phyloP scores from a whole-genome alignment of 2,113 vertebrate species.

The Halcyon malimbica region DNA sequence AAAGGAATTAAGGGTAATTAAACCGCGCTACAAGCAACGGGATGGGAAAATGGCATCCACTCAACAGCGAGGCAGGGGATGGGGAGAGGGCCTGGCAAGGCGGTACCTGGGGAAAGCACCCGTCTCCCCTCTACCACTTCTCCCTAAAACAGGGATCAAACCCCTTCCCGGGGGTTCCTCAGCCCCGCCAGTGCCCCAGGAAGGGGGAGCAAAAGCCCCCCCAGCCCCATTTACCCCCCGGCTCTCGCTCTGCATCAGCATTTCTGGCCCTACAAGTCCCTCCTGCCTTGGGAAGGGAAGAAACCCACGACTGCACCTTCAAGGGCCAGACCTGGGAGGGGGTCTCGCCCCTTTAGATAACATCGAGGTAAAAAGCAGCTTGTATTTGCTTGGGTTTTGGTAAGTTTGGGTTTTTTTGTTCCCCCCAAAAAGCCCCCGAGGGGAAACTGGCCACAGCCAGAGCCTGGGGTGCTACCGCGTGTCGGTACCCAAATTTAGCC shows the following conservation, averaged over 20 bases:
- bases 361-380: background rate
- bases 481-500: background rate
- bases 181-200: background rate
- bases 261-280: background rate
- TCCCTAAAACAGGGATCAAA: background rate
- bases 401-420: no score
- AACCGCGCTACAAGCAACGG: rapidly evolving
- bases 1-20: background rate
- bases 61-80: background rate
- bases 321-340: background rate
- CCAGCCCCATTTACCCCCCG: background rate
- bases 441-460: background rate
- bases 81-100: rapidly evolving
- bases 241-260: rapidly evolving
- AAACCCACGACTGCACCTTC: rapidly evolving
- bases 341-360: background rate
- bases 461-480: background rate
- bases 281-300: background rate
- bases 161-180: rapidly evolving
- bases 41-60: rapidly evolving
- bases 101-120: background rate
- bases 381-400: background rate
- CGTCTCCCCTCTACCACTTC: background rate
- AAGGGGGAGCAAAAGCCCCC: background rate
- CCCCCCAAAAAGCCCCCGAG: background rate